Conservation (phyloP, 35 echinoderm and acorn worm species). For the Hemicentrotus pulcherrimus region DNA sequence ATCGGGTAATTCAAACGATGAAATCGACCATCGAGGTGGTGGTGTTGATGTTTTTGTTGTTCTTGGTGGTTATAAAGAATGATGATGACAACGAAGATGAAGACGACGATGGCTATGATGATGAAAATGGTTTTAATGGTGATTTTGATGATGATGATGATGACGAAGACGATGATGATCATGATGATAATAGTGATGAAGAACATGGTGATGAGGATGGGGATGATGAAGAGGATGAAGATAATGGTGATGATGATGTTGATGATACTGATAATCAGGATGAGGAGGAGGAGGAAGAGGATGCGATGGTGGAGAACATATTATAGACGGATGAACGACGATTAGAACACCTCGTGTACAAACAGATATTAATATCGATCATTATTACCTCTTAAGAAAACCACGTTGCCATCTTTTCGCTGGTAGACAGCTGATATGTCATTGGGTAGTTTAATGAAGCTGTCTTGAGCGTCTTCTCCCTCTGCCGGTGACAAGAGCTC, state of each 20-base stretch:
- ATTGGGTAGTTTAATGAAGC: constrained; percentile 30
- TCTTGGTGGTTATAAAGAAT: too few species aligned
- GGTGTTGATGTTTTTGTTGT: too few species aligned
- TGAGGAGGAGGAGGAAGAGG: background rate
- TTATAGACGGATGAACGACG: background rate
- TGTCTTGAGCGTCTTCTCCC: constrained; percentile 5
- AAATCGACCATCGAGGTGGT: too few species aligned
- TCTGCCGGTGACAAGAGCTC: background rate
- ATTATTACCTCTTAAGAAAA: constrained; percentile 19
- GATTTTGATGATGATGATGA: background rate
- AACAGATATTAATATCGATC: background rate
- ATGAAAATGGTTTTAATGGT: background rate
- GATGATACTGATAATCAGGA: background rate
- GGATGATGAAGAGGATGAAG: background rate
- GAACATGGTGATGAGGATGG: background rate
- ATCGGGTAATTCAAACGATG: too few species aligned
- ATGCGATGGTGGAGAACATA: background rate
- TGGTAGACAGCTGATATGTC: constrained; percentile 33
- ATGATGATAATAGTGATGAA: background rate
- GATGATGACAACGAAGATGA: too few species aligned
- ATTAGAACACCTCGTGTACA: background rate
- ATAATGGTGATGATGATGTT: too few species aligned
- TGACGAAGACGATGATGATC: background rate
- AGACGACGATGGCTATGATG: background rate
- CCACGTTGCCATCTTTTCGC: constrained; percentile 5